These are phyloP conservation scores for Agrochola circellaris DNA, from an alignment of 2,888 invertebrate genomes.

Conservation along the genomic window DNA sequence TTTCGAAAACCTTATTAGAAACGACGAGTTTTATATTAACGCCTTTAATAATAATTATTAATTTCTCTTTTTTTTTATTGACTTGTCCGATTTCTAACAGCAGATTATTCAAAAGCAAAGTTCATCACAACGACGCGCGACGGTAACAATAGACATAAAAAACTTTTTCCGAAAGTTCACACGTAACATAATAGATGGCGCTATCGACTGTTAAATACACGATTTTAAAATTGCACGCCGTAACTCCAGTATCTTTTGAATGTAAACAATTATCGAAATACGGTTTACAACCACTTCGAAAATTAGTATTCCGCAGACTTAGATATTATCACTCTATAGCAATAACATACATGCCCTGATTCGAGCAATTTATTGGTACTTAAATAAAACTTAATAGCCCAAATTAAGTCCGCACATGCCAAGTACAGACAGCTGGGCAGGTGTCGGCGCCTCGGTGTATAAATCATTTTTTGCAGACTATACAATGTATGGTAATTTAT, in stretches of 20 bases:
- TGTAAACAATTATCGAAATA: conserved; percentile 35
- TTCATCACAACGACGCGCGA: no score
- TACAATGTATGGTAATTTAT: conserved; percentile 54
- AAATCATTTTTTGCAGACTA: conserved; percentile 58
- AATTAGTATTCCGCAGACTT: conserved; percentile 18
- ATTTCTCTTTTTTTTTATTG: background rate
- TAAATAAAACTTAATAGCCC: conserved; percentile 52
- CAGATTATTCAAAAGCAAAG: no score
- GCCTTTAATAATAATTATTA: background rate
- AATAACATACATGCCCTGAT: conserved; percentile 46
- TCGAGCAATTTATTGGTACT: conserved; percentile 57
- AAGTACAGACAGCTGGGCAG: conserved; percentile 62
- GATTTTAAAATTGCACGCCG: background rate
- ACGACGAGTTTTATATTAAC: background rate
- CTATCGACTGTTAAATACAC: background rate
- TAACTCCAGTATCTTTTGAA: background rate
- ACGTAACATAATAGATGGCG: conserved; percentile 43
- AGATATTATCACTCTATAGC: conserved; percentile 49
- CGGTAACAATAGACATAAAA: background rate
- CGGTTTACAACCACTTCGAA: background rate
- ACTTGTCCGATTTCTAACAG: background rate
- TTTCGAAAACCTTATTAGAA: background rate
- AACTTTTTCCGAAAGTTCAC: conserved; percentile 13
- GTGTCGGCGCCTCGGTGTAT: conserved; percentile 49
- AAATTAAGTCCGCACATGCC: conserved; percentile 66